Percentiles rank a stretch among this genome's conserved stretches.
phyloP scores from a whole-genome alignment of 2,113 vertebrate species.

The Chionomys nivalis region DNA sequence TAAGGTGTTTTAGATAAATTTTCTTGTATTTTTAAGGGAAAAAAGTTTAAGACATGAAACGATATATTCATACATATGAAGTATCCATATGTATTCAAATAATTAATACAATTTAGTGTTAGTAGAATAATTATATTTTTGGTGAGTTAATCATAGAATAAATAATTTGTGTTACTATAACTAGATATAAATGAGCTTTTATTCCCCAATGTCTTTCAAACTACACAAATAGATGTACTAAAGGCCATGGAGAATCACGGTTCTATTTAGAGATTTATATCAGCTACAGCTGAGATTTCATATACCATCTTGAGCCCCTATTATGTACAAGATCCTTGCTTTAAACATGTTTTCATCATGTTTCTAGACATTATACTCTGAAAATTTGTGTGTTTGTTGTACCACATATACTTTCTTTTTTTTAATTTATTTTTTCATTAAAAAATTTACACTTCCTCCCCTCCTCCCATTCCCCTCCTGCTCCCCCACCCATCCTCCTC shows the following conservation, averaged over 20 bases:
- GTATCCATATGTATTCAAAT: neutral
- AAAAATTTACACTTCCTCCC: too few relatives aligned
- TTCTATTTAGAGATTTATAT: conserved; percentile 29
- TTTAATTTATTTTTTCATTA: too few relatives aligned
- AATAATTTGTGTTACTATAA: neutral
- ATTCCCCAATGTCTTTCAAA: conserved; percentile 7
- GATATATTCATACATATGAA: neutral
- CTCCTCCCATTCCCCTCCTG: too few relatives aligned
- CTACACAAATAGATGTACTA: neutral
- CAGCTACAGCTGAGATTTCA: conserved; percentile 10
- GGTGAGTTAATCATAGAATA: conserved; percentile 22
- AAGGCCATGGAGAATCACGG: conserved; percentile 4
- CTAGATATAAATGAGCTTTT: neutral
- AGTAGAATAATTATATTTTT: neutral
- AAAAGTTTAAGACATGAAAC: neutral
- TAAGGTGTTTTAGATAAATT: neutral
- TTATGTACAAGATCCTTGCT: neutral
- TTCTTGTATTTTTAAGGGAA: neutral
- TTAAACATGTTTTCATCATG: conserved; percentile 18
- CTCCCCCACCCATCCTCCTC: too few relatives aligned
- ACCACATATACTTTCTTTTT: conserved; percentile 28
- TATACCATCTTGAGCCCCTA: neutral
- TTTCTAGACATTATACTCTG: neutral
- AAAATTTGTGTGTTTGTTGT: conserved; percentile 54
- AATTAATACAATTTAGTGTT: neutral